These are phyloP conservation scores for Bryconaethiops microstoma DNA, from an alignment of 2,797 vertebrate species.

Conservation along the genomic window DNA sequence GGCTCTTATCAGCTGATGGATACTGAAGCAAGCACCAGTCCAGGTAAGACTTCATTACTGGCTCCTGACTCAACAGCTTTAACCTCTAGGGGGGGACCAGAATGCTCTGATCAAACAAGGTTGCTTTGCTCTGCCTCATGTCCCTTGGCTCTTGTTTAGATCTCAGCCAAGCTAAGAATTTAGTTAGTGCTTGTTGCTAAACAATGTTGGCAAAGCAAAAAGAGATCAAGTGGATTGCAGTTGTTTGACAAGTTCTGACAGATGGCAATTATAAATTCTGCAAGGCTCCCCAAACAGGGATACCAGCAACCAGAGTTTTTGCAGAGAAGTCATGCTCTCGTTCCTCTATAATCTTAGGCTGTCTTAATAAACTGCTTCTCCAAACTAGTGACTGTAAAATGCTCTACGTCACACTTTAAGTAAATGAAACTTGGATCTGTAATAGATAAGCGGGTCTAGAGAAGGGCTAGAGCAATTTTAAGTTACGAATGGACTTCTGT, in stretches of 20 bases:
- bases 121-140: conserved; percentile 6
- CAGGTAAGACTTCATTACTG: conserved; percentile 57
- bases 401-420: background rate
- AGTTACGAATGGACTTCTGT: conserved; percentile 6
- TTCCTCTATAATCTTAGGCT: conserved; percentile 25
- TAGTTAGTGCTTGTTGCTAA: background rate
- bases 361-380: conserved; percentile 19
- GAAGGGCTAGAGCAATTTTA: background rate
- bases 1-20: conserved; percentile 50
- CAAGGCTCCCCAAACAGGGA: conserved; percentile 14
- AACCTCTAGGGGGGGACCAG: conserved; percentile 7
- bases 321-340: conserved; percentile 22
- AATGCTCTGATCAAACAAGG: background rate
- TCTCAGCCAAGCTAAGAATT: background rate
- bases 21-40: conserved; percentile 40
- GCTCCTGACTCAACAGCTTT: conserved; percentile 33
- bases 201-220: conserved; percentile 1
- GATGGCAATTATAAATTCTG: conserved; percentile 44
- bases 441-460: conserved; percentile 19
- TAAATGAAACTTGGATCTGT: conserved; percentile 3
- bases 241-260: conserved; percentile 6
- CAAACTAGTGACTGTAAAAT: conserved; percentile 1
- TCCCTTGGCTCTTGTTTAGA: background rate
- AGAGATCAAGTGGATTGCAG: conserved; percentile 8
- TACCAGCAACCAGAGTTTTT: conserved; percentile 23